These are phyloP conservation scores for Ianthella basta DNA, from an alignment of 37 sponge, comb jelly and placozoan species.

Conservation along the genomic window DNA sequence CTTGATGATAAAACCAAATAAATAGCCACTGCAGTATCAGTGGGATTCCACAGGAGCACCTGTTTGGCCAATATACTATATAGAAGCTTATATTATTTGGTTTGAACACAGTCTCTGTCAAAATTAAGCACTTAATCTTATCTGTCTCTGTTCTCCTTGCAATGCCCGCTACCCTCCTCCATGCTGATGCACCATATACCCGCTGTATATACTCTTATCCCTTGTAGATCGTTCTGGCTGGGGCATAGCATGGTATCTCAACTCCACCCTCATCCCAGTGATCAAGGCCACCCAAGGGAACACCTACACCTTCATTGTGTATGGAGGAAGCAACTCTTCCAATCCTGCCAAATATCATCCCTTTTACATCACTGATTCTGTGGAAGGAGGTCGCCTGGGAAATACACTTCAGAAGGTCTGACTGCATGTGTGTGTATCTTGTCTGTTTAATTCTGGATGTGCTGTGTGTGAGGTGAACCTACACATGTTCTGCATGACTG, in stretches of 20 bases:
- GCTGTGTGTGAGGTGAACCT: neutral
- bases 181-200: neutral
- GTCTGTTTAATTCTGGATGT: too few species aligned
- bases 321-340: constrained; percentile 50
- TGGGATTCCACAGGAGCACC: too few species aligned
- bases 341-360: constrained; percentile 60
- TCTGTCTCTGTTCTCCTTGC: too few species aligned
- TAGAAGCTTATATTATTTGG: too few species aligned
- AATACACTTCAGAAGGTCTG: constrained; percentile 25
- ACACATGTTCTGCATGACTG: too few species aligned
- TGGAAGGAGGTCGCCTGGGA: constrained; percentile 43
- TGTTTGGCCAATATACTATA: too few species aligned
- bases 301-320: constrained; percentile 58
- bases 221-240: constrained; percentile 46
- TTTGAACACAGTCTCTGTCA: too few species aligned
- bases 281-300: constrained; percentile 58
- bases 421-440: too few species aligned
- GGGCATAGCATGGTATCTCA: constrained; percentile 76
- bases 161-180: neutral
- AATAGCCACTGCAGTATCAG: too few species aligned
- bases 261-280: constrained; percentile 65
- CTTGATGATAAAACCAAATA: too few species aligned
- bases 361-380: constrained; percentile 70
- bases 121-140: too few species aligned
- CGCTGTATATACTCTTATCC: neutral